Evolutionary conservation across 2,888 invertebrate species (phyloP), one percentile per base, ranked within the genome.

Genomic region (Catocala fraxini): DNA sequence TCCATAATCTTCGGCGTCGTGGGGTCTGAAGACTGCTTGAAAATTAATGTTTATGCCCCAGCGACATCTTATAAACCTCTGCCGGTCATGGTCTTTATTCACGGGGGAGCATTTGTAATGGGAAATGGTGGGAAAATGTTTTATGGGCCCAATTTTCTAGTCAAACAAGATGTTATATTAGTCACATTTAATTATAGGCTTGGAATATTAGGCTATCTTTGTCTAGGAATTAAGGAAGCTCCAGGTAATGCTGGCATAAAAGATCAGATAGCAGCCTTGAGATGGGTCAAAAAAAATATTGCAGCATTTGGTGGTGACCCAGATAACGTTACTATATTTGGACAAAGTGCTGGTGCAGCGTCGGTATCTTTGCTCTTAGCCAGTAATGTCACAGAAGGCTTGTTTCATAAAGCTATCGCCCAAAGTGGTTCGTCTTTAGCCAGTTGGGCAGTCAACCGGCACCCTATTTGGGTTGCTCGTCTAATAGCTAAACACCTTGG

Each of bases 121-220:
- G 93, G 93, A 1, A 90, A 86, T 70, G 93, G 92, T 6, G 89
- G 92, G 9, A 91, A 91, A 71, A 51, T 89, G 1, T 0, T 93
- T 0, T 91, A 90, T 46, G 90, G 82, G 3, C 91, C 93, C 34
- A 89, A 91, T 54, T 94, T 89, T 68, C 72, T 93, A 54, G 84
- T 92, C 10, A 84, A 85, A 68, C 86, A 89, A 47, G 86, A 89
- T 12, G 89, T 93, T 0, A 89, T 94, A 60, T 47, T 93, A 69
- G 89, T 93, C 0, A 92, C 93, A 2, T 89, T 94, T 68, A 91
- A 93, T 69, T 94, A 94, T 70, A 88, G 93, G 71, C 82, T 94
- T 56, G 92, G 92, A 35, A 83, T 84, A 1, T 77, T 93, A 11
- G 93, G 93, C 0, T 94, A 93, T 58, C 69, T 89, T 13, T 93